A percentile compares a stretch with the other conserved stretches of the same genome.
phyloP scores from a whole-genome alignment of 2,888 invertebrate species.

The Ditylenchus weischeri region DNA sequence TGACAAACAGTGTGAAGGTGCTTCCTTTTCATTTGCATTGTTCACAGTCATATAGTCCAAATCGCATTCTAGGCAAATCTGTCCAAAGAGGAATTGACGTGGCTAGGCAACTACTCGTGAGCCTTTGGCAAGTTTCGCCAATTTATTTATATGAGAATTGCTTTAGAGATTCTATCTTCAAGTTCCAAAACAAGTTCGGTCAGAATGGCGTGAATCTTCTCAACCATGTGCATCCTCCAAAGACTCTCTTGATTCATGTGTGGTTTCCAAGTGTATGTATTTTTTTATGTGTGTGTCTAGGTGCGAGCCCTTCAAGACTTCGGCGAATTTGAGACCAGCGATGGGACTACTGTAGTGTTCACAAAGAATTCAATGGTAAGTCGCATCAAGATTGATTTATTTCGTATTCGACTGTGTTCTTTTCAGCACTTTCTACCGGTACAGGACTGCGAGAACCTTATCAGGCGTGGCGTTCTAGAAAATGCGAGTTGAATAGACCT shows the following conservation, averaged over 20 bases:
- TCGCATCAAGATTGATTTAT: too few relatives aligned
- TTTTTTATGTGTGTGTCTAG: conserved; percentile 8
- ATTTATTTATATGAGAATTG: neutral
- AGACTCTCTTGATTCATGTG: conserved; percentile 68
- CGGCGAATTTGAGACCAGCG: conserved; percentile 87
- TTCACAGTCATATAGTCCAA: neutral
- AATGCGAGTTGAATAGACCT: too few relatives aligned
- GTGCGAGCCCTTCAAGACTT: conserved; percentile 78
- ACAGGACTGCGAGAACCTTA: conserved; percentile 51
- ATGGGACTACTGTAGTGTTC: conserved; percentile 82
- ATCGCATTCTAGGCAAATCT: neutral
- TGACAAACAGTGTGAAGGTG: conserved; percentile 67
- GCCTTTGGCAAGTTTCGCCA: too few relatives aligned
- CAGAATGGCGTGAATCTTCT: conserved; percentile 74
- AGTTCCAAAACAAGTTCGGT: conserved; percentile 84
- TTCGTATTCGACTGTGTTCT: too few relatives aligned
- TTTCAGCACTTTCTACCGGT: conserved; percentile 49
- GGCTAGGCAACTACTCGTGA: too few relatives aligned
- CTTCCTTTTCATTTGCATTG: neutral
- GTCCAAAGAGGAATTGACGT: too few relatives aligned
- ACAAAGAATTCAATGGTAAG: conserved; percentile 78
- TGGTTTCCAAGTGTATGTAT: neutral
- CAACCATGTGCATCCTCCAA: conserved; percentile 74
- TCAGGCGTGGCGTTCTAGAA: conserved; percentile 47
- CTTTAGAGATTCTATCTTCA: conserved; percentile 74